Conservation (phyloP, 2,888 invertebrate species). For the Caenorhabditis sp. region DNA sequence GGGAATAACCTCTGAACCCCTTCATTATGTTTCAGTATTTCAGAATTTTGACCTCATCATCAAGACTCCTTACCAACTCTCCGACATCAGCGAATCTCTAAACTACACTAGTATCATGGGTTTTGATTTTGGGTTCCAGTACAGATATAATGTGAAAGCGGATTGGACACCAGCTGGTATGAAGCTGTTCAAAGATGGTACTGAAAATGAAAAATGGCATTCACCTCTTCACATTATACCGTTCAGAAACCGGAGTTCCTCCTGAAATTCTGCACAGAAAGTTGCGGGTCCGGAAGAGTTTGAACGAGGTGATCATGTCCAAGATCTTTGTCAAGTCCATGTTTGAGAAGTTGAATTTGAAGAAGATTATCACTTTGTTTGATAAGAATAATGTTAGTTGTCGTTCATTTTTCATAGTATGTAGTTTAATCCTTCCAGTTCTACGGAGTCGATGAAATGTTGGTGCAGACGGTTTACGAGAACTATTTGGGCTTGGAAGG, state of each 20-base stretch:
- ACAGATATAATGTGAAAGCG: slow-evolving; percentile 46
- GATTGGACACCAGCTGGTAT: slow-evolving; percentile 59
- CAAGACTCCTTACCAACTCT: slow-evolving; percentile 48
- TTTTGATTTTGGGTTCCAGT: slow-evolving; percentile 42
- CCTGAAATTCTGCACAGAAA: slow-evolving; percentile 38
- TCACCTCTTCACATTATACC: no score
- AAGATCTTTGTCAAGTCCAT: slow-evolving; percentile 53
- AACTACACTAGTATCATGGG: slow-evolving; percentile 61
- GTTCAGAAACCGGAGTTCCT: slow-evolving; percentile 45
- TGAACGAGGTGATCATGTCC: slow-evolving; percentile 59
- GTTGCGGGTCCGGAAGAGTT: slow-evolving; percentile 40
- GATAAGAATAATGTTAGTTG: slow-evolving; percentile 42
- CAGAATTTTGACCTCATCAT: slow-evolving; percentile 57
- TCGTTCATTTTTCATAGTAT: not conserved
- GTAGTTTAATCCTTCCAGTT: slow-evolving; percentile 18
- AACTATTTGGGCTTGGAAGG: slow-evolving; percentile 62
- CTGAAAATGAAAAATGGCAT: no score
- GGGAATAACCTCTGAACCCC: not conserved
- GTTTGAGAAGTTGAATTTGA: slow-evolving; percentile 55
- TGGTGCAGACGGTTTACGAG: slow-evolving; percentile 52
- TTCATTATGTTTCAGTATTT: no score
- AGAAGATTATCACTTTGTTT: slow-evolving; percentile 36
- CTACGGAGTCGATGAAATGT: slow-evolving; percentile 62
- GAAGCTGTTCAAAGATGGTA: slow-evolving; percentile 44
- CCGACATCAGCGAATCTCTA: slow-evolving; percentile 48